Base-by-base conservation (phyloP, 1,140 invertebrate genomes). In the Apis florea region DNA sequence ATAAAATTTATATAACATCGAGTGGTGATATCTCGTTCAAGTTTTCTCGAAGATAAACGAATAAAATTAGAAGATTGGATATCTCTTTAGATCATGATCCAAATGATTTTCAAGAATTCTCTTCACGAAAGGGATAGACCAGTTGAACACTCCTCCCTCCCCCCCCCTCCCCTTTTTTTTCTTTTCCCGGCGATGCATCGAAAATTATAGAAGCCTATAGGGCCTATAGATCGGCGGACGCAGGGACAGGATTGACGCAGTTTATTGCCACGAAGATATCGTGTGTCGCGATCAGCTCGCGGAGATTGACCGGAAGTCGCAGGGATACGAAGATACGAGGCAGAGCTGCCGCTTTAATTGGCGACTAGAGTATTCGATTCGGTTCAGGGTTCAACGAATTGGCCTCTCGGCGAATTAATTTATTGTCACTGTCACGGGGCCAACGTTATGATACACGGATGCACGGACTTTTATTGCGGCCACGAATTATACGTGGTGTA, bases 381-480 rank as follows among this genome's bases (percentile, higher is more conserved):
- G 75, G 53, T 77, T 77, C 64, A 77, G 64, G 75, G 75, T 77
- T 77, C 75, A 69, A 77, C 75, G 64, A 26, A 70, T 79, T 17
- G 63, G n/a, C 61, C 74, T 49, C 63, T 47, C 74, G 74, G 53
- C 74, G 74, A 67, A 77, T 77, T 56, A 67, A 77, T 77, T 77
- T 77, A 77, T 77, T 24, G 31, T n/a, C 74, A 58, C 51, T 56
- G 74, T 47, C 63, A 40, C 63, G 21, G 63, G 51, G 40, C 63
- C 74, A 64, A 47, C 73, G 24, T 15, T 31, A n/a, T 49, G 74
- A 77, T 67, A 47, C 63, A 66, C 74, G 51, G 26, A 66, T 64
- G 24, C 61, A 21, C 4, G 17, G 49, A 53, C 61, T 64, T 76
- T 76, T 64, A 76, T 40, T 56, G 63, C 74, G 47, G 2, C 21